Base-by-base conservation (phyloP, 2,797 vertebrate genomes). In the Sphenopsis melanotis region DNA sequence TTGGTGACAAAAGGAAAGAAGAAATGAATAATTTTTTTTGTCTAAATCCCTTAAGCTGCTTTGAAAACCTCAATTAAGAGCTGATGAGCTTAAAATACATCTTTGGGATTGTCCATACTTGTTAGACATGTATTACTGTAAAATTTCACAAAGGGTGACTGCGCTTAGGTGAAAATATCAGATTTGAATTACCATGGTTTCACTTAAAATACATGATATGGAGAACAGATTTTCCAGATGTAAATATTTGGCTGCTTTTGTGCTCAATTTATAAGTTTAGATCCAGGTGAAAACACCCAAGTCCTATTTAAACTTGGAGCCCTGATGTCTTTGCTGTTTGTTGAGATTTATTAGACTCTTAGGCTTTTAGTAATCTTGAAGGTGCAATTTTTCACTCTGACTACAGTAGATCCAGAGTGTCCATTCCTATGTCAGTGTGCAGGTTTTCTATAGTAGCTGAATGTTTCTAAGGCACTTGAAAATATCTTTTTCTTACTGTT, bases 1-100 rank as follows among this genome's bases (percentile, higher is more conserved):
- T 70, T 46, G 55, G 30, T 69, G 72, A 79, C 81, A 86, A 91
- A 93, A 89, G 20, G 47, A 85, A 91, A 29, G 36, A 86, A 71
- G 44, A 69, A 96, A 86, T 69, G 12, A 88, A 13, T 85, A 16
- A 23, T 85, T 94, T 95, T 94, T 94, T 93, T 94, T 84, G 42
- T 74, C 57, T 83, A 85, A 94, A 83, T 95, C 65, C 63, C 26
- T 69, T 91, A 93, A 88, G 47, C 72, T 0, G 1, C 89, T 94
- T 94, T 91, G 59, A 93, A 93, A 94, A 94, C 63, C 23, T 93
- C 84, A 83, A 55, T 92, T 94, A 94, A 82, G 76, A 72, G 63
- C 41, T 94, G 87, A 75, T 79, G 74, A 90, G 57, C 76, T 94
- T 92, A 81, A 93, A 94, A 85, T 89, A 36, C 27, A 16, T 85